Evolutionary conservation across 2,113 vertebrate genomes (phyloP), one percentile per base, ranked within the genome.

Genomic region (Sphyrna mokarran): DNA sequence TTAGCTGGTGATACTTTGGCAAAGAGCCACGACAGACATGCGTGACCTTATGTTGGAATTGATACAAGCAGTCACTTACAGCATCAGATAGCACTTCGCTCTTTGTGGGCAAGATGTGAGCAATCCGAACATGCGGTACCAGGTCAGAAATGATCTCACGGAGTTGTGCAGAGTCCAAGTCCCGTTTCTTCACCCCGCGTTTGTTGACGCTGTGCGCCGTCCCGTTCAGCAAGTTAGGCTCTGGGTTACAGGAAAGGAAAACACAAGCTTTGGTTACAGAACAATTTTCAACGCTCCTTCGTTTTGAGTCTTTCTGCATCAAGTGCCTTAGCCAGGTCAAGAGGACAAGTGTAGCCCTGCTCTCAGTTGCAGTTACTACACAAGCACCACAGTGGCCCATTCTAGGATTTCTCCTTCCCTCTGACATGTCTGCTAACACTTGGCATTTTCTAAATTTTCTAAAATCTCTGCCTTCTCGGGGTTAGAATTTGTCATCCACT

Each of bases 161-260:
- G 58, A 96, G 87, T 69, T 96, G 85, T 0, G 43, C 95, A 0
- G 89, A 54, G 89, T 96, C 95, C 90, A 96, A 87, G 26, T 96
- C 95, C 6, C 90, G 85, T 23, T 61, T 87, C 85, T 93, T 89
- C 72, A 96, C 89, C 6, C 95, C 95, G 5, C 90, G 85, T 72
- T 96, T 96, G 95, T 48, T 96, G 40, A 96, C 95, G 13, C 95
- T 96, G 90, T 96, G 95, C 0, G 95, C 95, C 1, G 95, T 96
- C 66, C 95, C 90, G n/a, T 66, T 96, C 85, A 96, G 68, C 33
- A 96, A 58, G 68, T 96, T 96, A 23, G 95, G 89, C 89, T 96
- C 95, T 93, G 89, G 20, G 68, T 63, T 9, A 40, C 16, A 14
- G 8, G n/a, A 70, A 43, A 70, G 37, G 93, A 70, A 94, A 70